Evolutionary conservation across 2,797 vertebrate genomes (phyloP).

Genomic region (Lepilemur ruficaudatus): DNA sequence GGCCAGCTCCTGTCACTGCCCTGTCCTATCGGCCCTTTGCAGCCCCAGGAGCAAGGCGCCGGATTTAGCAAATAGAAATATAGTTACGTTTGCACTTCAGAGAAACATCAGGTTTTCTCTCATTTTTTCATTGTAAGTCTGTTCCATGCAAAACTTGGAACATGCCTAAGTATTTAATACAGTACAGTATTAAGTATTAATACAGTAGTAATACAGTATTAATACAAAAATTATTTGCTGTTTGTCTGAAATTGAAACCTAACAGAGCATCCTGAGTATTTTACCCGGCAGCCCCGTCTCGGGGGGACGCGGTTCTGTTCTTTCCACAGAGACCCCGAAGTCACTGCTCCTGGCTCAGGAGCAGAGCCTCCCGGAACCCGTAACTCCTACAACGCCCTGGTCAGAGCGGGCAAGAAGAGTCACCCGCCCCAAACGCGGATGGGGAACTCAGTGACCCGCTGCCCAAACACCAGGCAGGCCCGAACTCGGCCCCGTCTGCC

Average conservation of each 20-base stretch:
- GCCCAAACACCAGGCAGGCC: rapidly evolving
- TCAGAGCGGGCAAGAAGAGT: neutral
- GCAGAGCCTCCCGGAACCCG: too few relatives aligned
- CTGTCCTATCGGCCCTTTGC: neutral
- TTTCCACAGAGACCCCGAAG: neutral
- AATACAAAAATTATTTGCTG: neutral
- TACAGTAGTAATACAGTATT: too few relatives aligned
- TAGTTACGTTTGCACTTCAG: neutral
- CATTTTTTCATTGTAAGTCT: neutral
- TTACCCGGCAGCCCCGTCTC: neutral
- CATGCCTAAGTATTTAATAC: too few relatives aligned
- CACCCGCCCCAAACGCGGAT: rapidly evolving
- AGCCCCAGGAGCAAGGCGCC: rapidly evolving
- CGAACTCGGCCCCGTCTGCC: neutral
- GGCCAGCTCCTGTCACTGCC: rapidly evolving
- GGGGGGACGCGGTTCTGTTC: rapidly evolving
- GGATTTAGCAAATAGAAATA: neutral
- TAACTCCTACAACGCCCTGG: too few relatives aligned
- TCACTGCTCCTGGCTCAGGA: neutral
- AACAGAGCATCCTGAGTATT: too few relatives aligned
- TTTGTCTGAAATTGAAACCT: neutral
- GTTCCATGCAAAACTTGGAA: neutral
- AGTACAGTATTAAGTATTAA: too few relatives aligned
- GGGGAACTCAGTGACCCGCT: neutral
- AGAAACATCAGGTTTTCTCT: neutral